These are phyloP conservation scores for Engystomops pustulosus DNA, from an alignment of 2,113 vertebrate genomes.

Conservation along the genomic window DNA sequence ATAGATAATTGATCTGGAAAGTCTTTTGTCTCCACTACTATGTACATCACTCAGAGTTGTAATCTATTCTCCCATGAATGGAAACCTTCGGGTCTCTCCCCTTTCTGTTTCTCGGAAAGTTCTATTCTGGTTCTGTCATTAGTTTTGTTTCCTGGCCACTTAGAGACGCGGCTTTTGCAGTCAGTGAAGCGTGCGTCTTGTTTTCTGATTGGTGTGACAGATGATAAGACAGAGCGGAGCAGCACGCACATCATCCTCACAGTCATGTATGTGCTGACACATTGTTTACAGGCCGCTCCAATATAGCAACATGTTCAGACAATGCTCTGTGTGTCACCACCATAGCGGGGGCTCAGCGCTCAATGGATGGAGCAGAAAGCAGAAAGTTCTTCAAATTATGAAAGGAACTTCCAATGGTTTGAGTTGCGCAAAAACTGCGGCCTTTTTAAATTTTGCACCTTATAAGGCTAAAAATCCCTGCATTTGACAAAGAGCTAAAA, in stretches of 20 bases:
- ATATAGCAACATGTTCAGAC: background rate
- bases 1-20: too few relatives aligned
- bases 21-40: background rate
- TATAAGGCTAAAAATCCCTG: too few relatives aligned
- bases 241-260: background rate
- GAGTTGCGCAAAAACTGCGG: too few relatives aligned
- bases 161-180: constrained; percentile 3
- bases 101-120: background rate
- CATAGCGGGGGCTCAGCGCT: too few relatives aligned
- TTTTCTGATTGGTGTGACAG: constrained; percentile 4
- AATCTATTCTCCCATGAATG: background rate
- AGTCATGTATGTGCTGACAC: constrained; percentile 8
- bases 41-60: background rate
- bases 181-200: constrained; percentile 19
- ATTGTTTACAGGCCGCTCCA: background rate
- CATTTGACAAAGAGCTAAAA: too few relatives aligned
- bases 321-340: background rate
- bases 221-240: background rate
- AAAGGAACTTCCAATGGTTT: too few relatives aligned
- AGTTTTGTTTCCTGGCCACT: constrained; percentile 24
- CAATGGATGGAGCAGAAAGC: too few relatives aligned
- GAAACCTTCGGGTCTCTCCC: background rate
- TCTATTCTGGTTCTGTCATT: constrained; percentile 10
- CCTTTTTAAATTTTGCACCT: too few relatives aligned
- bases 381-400: too few relatives aligned